phyloP scores from a whole-genome alignment of 2,888 invertebrate genomes.

The Orgyia antiqua region DNA sequence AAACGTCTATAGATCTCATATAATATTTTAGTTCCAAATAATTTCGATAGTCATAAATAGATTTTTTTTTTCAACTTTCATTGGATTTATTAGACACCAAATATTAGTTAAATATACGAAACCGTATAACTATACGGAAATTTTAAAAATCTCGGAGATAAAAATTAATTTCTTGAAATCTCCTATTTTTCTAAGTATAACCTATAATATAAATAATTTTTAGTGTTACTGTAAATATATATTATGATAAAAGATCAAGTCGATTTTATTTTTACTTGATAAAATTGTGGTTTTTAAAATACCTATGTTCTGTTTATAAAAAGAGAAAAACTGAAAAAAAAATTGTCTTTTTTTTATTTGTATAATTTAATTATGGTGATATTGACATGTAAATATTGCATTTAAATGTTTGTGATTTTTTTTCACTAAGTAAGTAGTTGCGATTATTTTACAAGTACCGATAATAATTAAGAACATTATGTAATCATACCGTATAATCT shows the following conservation, averaged over 20 bases:
- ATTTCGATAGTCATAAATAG: constrained; percentile 60
- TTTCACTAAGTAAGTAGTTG: constrained; percentile 32
- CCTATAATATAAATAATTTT: constrained; percentile 26
- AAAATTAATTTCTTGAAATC: constrained; percentile 20
- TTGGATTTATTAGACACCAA: constrained; percentile 63
- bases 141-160: constrained; percentile 19
- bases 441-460: constrained; percentile 41
- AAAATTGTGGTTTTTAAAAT: constrained; percentile 29
- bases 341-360: constrained; percentile 37
- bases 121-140: constrained; percentile 22
- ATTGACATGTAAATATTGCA: constrained; percentile 68
- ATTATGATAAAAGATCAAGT: constrained; percentile 19
- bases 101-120: constrained; percentile 65
- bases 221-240: constrained; percentile 42
- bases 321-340: constrained; percentile 36
- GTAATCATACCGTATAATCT: constrained; percentile 57
- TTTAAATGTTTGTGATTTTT: constrained; percentile 69
- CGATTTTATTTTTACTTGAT: too few species aligned
- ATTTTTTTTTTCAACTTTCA: constrained; percentile 38
- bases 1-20: constrained; percentile 60
- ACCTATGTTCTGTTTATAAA: constrained; percentile 47
- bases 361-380: constrained; percentile 44
- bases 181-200: constrained; percentile 29
- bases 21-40: constrained; percentile 71
- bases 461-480: constrained; percentile 52